Evolutionary conservation across 2,888 invertebrate species (phyloP).

Genomic region (Orthosia cruda): DNA sequence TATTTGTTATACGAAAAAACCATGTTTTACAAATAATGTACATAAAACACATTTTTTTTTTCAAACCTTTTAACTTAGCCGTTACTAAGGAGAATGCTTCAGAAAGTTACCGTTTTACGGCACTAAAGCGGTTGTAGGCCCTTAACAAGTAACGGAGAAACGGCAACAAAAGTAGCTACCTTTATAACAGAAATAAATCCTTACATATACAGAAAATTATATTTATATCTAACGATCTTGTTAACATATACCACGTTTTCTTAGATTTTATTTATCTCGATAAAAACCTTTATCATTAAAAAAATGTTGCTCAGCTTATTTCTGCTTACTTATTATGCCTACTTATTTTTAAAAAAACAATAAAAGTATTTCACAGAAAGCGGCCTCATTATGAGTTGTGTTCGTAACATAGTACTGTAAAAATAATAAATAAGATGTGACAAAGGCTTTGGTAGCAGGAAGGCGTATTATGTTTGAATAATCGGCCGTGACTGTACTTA

Average conservation of each 20-base stretch:
- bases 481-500: constrained; percentile 30
- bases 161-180: not conserved
- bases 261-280: not conserved
- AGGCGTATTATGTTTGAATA: constrained; percentile 50
- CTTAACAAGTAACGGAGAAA: not conserved
- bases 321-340: constrained; percentile 7
- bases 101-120: too few relatives aligned
- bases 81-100: too few relatives aligned
- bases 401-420: constrained; percentile 37
- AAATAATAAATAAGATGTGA: constrained; percentile 57
- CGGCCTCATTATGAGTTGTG: constrained; percentile 44
- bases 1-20: too few relatives aligned
- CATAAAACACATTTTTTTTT: too few relatives aligned
- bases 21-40: too few relatives aligned
- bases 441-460: constrained; percentile 49
- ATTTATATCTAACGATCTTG: constrained; percentile 10
- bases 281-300: constrained; percentile 18
- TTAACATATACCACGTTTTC: not conserved
- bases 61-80: too few relatives aligned
- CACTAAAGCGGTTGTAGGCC: too few relatives aligned
- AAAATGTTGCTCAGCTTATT: constrained; percentile 17
- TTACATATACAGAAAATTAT: not conserved
- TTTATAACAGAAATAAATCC: not conserved
- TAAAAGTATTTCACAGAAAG: constrained; percentile 37
- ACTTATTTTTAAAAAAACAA: constrained; percentile 7